Evolutionary conservation across 2,797 vertebrate genomes (phyloP).

Genomic region (Neosalanx taihuensis): DNA sequence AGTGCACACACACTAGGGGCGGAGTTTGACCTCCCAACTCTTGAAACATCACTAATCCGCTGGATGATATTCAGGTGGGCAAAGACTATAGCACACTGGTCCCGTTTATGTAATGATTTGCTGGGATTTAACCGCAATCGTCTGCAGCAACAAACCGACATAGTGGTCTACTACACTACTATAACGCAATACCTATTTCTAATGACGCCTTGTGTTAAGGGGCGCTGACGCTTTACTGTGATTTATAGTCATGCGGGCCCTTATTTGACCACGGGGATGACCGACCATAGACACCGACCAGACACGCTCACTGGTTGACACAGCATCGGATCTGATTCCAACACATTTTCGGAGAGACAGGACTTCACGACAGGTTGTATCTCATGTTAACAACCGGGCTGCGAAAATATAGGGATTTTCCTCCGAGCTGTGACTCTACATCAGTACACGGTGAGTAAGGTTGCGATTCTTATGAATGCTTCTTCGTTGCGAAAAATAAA

Average conservation of each 20-base stretch:
- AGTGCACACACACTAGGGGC: slow-evolving; percentile 62
- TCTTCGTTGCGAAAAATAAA: slow-evolving; percentile 4
- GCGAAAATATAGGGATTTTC: background rate
- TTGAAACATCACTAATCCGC: slow-evolving; percentile 75
- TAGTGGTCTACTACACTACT: background rate
- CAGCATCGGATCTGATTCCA: background rate
- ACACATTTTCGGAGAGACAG: background rate
- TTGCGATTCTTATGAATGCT: background rate
- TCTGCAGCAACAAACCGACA: background rate
- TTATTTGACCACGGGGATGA: slow-evolving; percentile 1
- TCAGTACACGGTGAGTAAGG: slow-evolving; percentile 2
- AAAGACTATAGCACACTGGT: background rate
- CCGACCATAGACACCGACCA: background rate
- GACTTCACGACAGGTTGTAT: background rate
- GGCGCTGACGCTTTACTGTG: background rate
- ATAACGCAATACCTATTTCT: background rate
- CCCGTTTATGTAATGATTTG: background rate
- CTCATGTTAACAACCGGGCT: slow-evolving; percentile 1
- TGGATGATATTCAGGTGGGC: slow-evolving; percentile 58
- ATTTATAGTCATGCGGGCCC: slow-evolving; percentile 8
- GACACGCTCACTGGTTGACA: background rate
- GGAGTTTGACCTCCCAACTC: slow-evolving; percentile 73
- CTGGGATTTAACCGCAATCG: background rate
- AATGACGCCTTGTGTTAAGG: background rate
- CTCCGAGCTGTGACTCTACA: no score